A percentile compares a stretch with the other conserved stretches of the same genome.
Conservation (phyloP, 64 coral and sea anemone species). For the Pocillopora verrucosa region DNA sequence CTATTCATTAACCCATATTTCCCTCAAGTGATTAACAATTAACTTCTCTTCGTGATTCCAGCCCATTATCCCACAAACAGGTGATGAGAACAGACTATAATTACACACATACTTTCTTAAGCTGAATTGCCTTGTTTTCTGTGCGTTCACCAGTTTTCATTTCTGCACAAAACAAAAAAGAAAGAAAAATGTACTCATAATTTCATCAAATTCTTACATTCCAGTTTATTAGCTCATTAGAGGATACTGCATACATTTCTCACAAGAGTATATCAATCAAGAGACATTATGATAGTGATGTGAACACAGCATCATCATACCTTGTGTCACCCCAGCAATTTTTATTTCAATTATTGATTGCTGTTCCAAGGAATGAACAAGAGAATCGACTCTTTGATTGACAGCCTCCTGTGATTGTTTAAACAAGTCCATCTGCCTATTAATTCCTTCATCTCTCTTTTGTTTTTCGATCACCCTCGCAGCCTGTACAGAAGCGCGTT, state of each 20-base stretch:
- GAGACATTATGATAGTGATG: background rate
- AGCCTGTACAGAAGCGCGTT: constrained; percentile 72
- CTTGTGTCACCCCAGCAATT: constrained; percentile 63
- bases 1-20: too few species aligned
- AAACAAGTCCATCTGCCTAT: constrained; percentile 61
- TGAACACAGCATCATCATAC: constrained; percentile 23
- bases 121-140: constrained; percentile 49
- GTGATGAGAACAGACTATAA: background rate
- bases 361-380: constrained; percentile 36
- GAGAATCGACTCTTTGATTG: constrained; percentile 40
- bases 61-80: too few species aligned
- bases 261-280: too few species aligned
- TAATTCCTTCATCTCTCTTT: constrained; percentile 55
- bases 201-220: too few species aligned
- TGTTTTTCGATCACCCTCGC: constrained; percentile 68
- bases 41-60: too few species aligned
- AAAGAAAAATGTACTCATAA: background rate
- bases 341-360: constrained; percentile 65
- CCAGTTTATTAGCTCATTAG: too few species aligned
- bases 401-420: constrained; percentile 59
- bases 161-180: constrained; percentile 36
- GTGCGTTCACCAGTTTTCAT: constrained; percentile 72
- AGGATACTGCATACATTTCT: too few species aligned
- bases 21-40: too few species aligned
- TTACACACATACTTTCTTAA: constrained; percentile 36